A percentile compares a stretch with the other conserved stretches of the same genome.
phyloP scores from a whole-genome alignment of 2,113 vertebrate genomes.

The Callocephalon fimbriatum region DNA sequence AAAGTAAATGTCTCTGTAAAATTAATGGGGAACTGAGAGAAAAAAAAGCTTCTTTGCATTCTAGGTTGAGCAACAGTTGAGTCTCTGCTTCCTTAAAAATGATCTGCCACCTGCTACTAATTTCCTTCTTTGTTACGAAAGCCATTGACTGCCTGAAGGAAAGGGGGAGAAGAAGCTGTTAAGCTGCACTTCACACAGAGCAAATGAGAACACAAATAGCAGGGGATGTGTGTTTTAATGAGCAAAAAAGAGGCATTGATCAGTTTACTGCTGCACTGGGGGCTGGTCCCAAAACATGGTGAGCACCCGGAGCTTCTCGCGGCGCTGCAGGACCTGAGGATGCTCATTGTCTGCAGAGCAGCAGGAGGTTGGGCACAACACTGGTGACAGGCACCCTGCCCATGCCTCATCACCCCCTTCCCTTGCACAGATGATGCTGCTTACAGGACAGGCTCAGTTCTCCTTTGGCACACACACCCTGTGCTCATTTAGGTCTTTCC shows the following conservation, averaged over 20 bases:
- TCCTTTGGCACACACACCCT: neutral
- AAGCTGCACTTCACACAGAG: constrained; percentile 50
- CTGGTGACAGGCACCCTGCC: rapidly evolving
- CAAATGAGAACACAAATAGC: constrained; percentile 59
- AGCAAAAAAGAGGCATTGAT: constrained; percentile 52
- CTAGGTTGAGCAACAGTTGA: constrained; percentile 40
- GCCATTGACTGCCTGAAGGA: constrained; percentile 54
- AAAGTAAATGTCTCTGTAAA: neutral
- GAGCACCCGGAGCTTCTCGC: rapidly evolving
- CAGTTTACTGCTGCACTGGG: constrained; percentile 3
- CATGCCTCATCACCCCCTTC: neutral
- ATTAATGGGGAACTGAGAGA: neutral
- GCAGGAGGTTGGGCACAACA: neutral
- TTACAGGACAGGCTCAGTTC: neutral
- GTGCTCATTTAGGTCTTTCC: neutral
- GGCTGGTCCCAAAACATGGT: neutral
- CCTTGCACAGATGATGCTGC: neutral
- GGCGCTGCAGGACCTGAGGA: neutral
- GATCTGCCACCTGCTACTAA: constrained; percentile 60
- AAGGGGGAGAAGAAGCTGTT: constrained; percentile 41
- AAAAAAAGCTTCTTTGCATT: neutral
- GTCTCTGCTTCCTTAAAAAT: constrained; percentile 48
- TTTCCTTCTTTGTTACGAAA: constrained; percentile 51
- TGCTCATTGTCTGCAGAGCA: neutral
- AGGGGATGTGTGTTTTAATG: constrained; percentile 53